Evolutionary conservation across 2,113 vertebrate species (phyloP), one percentile per base, ranked within the genome.

Genomic region (Pterocles orientalis): DNA sequence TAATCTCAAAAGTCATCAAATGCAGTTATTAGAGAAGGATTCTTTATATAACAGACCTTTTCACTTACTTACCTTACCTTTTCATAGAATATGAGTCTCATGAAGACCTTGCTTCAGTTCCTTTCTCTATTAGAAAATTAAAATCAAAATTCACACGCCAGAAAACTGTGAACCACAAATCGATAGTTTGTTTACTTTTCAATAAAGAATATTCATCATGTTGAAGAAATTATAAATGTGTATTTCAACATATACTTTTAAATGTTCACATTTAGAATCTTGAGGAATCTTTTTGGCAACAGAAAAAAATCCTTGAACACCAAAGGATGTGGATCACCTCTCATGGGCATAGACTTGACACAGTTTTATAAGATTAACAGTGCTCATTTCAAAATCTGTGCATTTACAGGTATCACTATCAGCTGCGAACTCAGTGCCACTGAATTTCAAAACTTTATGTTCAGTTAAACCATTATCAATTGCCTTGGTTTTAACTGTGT

Each of bases 401-500:
- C 8, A 9, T 86, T 73, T 58, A 24, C 65, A 80, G 29, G n/a
- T 85, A 39, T 24, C 61, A 18, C 39, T 79, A 31, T 43, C 64
- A 56, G 39, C 66, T 89, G 70, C 18, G 78, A 70, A 77, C 14
- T 69, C 25, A 2, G 31, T 72, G 65, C 23, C 21, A 21, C n/a
- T 28, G 70, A 79, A 62, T 88, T 94, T 86, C 54, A 86, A 77
- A 94, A 77, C 31, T 64, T 97, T 82, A 36, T 12, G 65, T 70
- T 92, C 58, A 58, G 66, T 58, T 39, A 75, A 57, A 81, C 61
- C 39, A 77, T 94, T 92, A 92, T 24, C 43, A 82, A 82, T 47
- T 65, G 83, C 70, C 72, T 93, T 93, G 34, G 45, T 71, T 96
- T 93, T 91, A 87, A 82, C 28, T 75, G 31, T 88, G 47, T 33